phyloP scores from a whole-genome alignment of 2,113 vertebrate genomes.

The Oenanthe oenanthe region DNA sequence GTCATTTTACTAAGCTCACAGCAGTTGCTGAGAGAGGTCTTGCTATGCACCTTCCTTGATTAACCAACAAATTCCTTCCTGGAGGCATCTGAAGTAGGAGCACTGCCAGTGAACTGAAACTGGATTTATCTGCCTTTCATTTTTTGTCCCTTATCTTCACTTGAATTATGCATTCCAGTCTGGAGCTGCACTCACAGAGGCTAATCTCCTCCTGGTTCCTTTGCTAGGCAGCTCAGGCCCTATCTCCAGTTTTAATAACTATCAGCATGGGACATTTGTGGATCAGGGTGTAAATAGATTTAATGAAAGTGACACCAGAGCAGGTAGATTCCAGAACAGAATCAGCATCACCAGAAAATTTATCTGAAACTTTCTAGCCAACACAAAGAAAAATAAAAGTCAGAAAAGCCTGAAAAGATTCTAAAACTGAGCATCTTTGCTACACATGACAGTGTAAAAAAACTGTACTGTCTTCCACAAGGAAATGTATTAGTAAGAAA shows the following conservation, averaged over 20 bases:
- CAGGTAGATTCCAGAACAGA: neutral
- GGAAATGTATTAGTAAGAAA: neutral
- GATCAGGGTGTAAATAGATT: conserved; percentile 1
- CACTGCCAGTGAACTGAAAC: conserved; percentile 2
- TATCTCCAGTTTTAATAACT: conserved; percentile 12
- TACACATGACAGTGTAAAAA: neutral
- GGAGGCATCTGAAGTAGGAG: neutral
- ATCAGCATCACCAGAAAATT: neutral
- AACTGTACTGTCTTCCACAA: neutral
- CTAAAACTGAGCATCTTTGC: neutral
- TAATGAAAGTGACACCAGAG: neutral
- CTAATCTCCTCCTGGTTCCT: neutral
- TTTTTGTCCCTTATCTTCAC: conserved; percentile 1
- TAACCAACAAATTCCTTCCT: conserved; percentile 28
- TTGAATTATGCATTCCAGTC: neutral
- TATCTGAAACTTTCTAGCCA: neutral
- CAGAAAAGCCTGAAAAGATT: neutral
- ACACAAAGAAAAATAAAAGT: neutral
- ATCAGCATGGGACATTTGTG: neutral
- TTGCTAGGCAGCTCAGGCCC: neutral
- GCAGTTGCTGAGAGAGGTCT: neutral
- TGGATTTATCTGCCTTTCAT: conserved; percentile 25
- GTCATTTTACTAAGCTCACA: neutral
- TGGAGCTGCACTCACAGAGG: neutral
- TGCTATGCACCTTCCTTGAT: conserved; percentile 3